Conservation (phyloP, 2,113 vertebrate species). For the Poeciliopsis turrubarensis region DNA sequence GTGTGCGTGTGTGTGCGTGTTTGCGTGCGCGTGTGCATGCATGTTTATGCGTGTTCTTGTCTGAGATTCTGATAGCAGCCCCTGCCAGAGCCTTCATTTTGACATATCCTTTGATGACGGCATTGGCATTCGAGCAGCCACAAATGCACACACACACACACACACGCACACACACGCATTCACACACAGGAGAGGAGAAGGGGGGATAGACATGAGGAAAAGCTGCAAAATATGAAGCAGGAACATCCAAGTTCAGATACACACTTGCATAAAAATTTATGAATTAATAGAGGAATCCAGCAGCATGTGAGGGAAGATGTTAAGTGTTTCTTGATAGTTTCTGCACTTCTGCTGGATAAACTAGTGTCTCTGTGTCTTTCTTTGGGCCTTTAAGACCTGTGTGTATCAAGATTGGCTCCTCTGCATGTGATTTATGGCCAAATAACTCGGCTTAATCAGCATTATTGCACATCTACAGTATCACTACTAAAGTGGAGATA, state of each 20-base stretch:
- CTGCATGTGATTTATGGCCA: slow-evolving; percentile 72
- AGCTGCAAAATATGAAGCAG: slow-evolving; percentile 62
- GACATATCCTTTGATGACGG: slow-evolving; percentile 76
- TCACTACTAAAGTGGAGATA: slow-evolving; percentile 44
- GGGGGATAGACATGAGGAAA: slow-evolving; percentile 41
- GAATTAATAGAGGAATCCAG: slow-evolving; percentile 44
- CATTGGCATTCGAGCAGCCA: slow-evolving; percentile 69
- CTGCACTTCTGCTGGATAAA: slow-evolving; percentile 19
- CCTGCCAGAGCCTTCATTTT: slow-evolving; percentile 66
- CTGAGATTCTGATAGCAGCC: slow-evolving; percentile 52
- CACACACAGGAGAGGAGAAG: slow-evolving; percentile 25
- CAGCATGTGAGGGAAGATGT: slow-evolving; percentile 24
- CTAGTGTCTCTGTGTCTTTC: slow-evolving; percentile 21
- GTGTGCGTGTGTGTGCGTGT: slow-evolving; percentile 23
- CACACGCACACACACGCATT: slow-evolving; percentile 22
- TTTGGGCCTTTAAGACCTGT: slow-evolving; percentile 43
- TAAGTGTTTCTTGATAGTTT: slow-evolving; percentile 26
- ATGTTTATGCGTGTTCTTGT: slow-evolving; percentile 36
- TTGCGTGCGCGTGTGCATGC: slow-evolving; percentile 21
- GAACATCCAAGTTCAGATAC: slow-evolving; percentile 60
- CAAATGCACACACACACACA: slow-evolving; percentile 30
- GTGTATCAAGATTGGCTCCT: slow-evolving; percentile 36
- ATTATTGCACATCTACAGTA: slow-evolving; percentile 56
- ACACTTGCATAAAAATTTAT: slow-evolving; percentile 48
- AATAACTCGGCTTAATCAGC: slow-evolving; percentile 76